These are phyloP conservation scores for Hemaris fuciformis DNA, from an alignment of 2,888 invertebrate genomes.

Conservation along the genomic window DNA sequence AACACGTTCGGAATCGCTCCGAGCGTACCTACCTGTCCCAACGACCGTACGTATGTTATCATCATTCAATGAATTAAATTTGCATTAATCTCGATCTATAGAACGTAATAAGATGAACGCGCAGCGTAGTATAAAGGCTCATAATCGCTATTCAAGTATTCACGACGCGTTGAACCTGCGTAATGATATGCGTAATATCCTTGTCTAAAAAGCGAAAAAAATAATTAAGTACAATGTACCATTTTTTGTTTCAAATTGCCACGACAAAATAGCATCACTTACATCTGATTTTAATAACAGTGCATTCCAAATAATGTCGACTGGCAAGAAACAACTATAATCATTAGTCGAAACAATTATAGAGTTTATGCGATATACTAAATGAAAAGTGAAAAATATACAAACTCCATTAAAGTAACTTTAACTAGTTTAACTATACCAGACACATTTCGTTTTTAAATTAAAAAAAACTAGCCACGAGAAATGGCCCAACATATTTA, in stretches of 20 bases:
- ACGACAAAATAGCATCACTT: too few species aligned
- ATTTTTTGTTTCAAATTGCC: too few species aligned
- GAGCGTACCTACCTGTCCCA: constrained; percentile 26
- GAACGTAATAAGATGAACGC: constrained; percentile 25
- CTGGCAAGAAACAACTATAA: not conserved
- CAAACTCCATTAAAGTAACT: too few species aligned
- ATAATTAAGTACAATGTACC: too few species aligned
- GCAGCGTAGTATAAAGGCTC: constrained; percentile 20
- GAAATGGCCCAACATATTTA: not conserved
- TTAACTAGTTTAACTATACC: not conserved
- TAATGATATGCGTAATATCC: constrained; percentile 36
- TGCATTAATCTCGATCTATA: constrained; percentile 27
- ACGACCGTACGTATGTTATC: constrained; percentile 10
- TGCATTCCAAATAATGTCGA: too few species aligned
- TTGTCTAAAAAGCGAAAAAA: too few species aligned
- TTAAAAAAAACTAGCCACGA: constrained; percentile 5
- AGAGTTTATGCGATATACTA: too few species aligned
- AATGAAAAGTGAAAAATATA: too few species aligned
- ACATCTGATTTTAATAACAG: too few species aligned
- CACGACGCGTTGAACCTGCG: constrained; percentile 27
- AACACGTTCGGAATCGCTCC: constrained; percentile 20
- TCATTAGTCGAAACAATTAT: too few species aligned
- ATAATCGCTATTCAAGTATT: constrained; percentile 22
- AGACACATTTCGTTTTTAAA: not conserved
- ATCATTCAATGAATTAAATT: constrained; percentile 29